Percentiles rank a stretch among this genome's conserved stretches.
Conservation (phyloP, 2,888 invertebrate genomes). For the Eupsilia transversa region DNA sequence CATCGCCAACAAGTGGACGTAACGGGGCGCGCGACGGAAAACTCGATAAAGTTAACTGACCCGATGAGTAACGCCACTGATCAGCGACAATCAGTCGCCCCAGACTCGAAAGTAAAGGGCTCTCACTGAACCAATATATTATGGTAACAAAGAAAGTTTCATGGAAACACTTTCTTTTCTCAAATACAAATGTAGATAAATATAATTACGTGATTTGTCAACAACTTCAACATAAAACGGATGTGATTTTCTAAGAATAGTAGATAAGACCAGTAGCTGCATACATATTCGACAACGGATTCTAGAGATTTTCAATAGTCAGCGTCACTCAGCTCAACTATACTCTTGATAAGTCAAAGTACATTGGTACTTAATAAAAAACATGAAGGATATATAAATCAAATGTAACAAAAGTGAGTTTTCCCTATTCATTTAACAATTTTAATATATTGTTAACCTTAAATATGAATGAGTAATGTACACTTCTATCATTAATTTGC, state of each 20-base stretch:
- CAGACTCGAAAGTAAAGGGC: constrained; percentile 71
- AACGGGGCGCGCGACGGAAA: constrained; percentile 65
- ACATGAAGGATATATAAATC: constrained; percentile 1
- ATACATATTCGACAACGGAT: constrained; percentile 3
- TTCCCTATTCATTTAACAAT: constrained; percentile 15
- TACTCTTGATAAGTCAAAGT: neutral
- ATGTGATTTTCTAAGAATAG: constrained; percentile 21
- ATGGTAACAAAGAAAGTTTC: constrained; percentile 67
- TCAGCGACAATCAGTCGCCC: constrained; percentile 78
- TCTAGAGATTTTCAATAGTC: neutral
- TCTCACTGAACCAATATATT: constrained; percentile 64
- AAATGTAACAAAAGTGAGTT: constrained; percentile 8
- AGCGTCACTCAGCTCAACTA: neutral
- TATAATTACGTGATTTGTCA: constrained; percentile 9
- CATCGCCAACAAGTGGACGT: constrained; percentile 54
- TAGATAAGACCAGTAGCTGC: neutral
- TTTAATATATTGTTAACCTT: constrained; percentile 1
- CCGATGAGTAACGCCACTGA: constrained; percentile 76
- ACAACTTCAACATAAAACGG: neutral
- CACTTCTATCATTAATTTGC: constrained; percentile 21
- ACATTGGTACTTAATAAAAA: neutral
- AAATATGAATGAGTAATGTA: constrained; percentile 25
- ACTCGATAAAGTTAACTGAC: constrained; percentile 81
- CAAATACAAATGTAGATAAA: constrained; percentile 19
- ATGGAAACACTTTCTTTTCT: constrained; percentile 24